Evolutionary conservation across 2,113 vertebrate species (phyloP), one percentile per base, ranked within the genome.

Genomic region (Catharus bicknelli): DNA sequence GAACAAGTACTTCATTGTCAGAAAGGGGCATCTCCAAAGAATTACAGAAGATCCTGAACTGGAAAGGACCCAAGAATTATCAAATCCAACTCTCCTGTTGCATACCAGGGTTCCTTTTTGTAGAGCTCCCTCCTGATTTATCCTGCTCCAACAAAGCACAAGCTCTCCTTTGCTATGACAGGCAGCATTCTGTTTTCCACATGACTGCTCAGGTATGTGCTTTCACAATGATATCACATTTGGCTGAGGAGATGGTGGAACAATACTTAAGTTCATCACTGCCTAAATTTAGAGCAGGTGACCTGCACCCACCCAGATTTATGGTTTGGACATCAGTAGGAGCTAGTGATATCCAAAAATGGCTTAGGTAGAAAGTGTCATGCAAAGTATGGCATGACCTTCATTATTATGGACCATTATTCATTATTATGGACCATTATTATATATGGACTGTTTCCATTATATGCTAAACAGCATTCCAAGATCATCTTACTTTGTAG

Each of bases 371-470:
- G 34, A 53, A 83, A 61, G 16, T 6, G 15, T 16, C 59, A 47
- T 10, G 9, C 20, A 2, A 34, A 32, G 11, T 1, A 4, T 4
- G 20, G 55, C 9, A 36, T 0, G 0, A 17, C 8, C 47, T 22
- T 38, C 36, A 27, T 51, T 70, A 48, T 29, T 32, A 70, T 25
- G 9, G 27, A 38, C 38, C 38, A 38, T 38, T 38, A 38, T 22
- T 38, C 36, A 27, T 51, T 70, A 48, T 29, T 32, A 70, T 25
- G 9, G 27, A 38, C 38, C 38, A 38, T 38, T 38, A 38, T 38
- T 38, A 38, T 38, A 38, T 38, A 38, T 23, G 36, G 80, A 90
- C 42, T 0, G 0, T 50, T 86, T 75, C 64, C 20, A 29, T 7
- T 23, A 30, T 1, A 2, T 1, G 13, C 30, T 53, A 26, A 67